Evolutionary conservation across 2,797 vertebrate genomes (phyloP), one percentile per base, ranked within the genome.

Genomic region (Gorsachius magnificus): DNA sequence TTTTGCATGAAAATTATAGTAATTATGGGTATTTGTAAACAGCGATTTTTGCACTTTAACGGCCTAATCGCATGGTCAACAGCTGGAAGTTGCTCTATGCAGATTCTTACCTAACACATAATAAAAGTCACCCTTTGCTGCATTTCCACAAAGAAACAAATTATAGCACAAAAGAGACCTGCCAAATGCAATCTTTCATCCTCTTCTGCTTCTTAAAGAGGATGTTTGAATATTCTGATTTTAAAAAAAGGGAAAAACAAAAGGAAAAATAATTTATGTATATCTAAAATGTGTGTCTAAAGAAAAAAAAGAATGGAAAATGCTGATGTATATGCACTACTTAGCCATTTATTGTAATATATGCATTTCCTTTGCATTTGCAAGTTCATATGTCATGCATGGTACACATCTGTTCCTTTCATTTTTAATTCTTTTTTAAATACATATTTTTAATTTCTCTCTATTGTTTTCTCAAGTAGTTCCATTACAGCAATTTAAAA

Each of bases 91-190:
- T 93, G 90, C 71, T 93, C 83, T 96, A 78, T 90, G 90, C 88
- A 97, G 95, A 96, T 95, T 98, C 90, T 93, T 94, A 96, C 79
- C 90, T 96, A 94, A 83, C 85, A 65, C 70, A 96, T 83, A 94
- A 97, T 94, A 97, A 95, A 97, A 97, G 95, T 96, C 97, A 96
- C 95, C 96, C 96, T 97, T 98, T 97, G 95, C 91, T 97, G 70
- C 70, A 50, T 91, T 91, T 90, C 81, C 84, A 89, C 83, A 92
- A 96, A 97, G 97, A 95, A 96, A 93, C 80, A 94, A 96, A 94
- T 92, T 87, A 93, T 81, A 88, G 86, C 78, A 92, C 69, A 84
- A 92, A 96, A 91, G 83, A 83, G 91, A 95, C 90, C 68, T 93
- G 82, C 75, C 90, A 76, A 95, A 93, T 71, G 74, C 72, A 91